Conservation (phyloP, 2,797 vertebrate species). For the Falco berigora region DNA sequence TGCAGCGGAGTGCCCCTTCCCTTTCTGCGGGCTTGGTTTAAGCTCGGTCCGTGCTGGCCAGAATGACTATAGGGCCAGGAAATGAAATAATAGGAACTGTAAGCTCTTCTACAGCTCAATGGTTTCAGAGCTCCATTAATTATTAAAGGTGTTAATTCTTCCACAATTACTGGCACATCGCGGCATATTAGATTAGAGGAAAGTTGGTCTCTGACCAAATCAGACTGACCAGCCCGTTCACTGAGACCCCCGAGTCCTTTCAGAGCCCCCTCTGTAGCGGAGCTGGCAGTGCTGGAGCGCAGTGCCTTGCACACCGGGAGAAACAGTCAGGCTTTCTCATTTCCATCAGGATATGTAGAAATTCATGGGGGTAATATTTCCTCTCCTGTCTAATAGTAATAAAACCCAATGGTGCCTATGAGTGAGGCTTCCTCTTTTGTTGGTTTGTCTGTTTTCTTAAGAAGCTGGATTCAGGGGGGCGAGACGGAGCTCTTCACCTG, state of each 20-base stretch:
- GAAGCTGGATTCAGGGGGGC: not conserved
- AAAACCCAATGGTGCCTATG: not conserved
- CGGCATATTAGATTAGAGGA: not conserved
- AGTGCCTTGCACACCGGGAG: not conserved
- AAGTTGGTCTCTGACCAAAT: not conserved
- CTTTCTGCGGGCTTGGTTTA: not conserved
- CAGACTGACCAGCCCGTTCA: not conserved
- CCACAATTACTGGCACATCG: not conserved
- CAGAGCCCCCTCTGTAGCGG: not conserved
- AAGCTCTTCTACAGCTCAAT: conserved; percentile 13
- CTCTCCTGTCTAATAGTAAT: not conserved
- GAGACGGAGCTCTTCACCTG: not conserved
- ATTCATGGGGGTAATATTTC: not conserved
- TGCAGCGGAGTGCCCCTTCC: not conserved
- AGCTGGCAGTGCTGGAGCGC: not conserved
- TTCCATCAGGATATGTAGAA: not conserved
- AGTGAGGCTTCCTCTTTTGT: not conserved
- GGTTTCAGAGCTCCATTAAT: conserved; percentile 29
- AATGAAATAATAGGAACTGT: conserved; percentile 14
- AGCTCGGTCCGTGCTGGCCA: not conserved
- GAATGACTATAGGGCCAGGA: not conserved
- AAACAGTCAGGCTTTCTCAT: not conserved
- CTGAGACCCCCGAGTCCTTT: not conserved
- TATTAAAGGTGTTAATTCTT: conserved; percentile 41
- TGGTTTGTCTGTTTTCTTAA: not conserved